These are phyloP conservation scores for Drosophila subobscura DNA, from an alignment of 1,140 invertebrate species.

Conservation along the genomic window DNA sequence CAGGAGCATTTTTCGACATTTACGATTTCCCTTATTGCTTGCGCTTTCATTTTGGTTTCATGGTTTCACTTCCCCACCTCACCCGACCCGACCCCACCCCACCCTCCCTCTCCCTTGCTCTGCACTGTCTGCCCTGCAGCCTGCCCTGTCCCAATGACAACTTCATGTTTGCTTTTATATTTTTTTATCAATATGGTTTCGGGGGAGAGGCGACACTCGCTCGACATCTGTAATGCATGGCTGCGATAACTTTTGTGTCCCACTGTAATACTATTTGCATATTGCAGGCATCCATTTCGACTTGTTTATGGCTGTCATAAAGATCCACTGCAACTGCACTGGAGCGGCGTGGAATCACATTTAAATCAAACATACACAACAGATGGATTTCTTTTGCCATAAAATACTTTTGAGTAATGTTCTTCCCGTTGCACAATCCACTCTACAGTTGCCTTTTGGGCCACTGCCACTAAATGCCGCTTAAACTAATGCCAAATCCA, in stretches of 20 bases:
- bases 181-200: slow-evolving; percentile 36
- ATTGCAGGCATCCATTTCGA: slow-evolving; percentile 1
- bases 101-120: background rate
- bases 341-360: too few relatives aligned
- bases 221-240: slow-evolving; percentile 39
- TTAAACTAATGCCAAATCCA: too few relatives aligned
- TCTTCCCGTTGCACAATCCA: too few relatives aligned
- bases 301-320: slow-evolving; percentile 8
- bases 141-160: slow-evolving; percentile 4
- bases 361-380: too few relatives aligned
- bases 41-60: slow-evolving; percentile 53
- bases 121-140: too few relatives aligned
- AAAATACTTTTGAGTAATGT: too few relatives aligned
- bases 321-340: background rate
- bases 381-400: too few relatives aligned
- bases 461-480: too few relatives aligned
- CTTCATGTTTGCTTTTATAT: slow-evolving; percentile 20
- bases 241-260: slow-evolving; percentile 24
- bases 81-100: too few relatives aligned
- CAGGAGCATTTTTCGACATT: slow-evolving; percentile 64
- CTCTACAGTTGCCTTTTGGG: too few relatives aligned
- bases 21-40: slow-evolving; percentile 71
- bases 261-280: slow-evolving; percentile 14
- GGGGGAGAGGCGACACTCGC: background rate
- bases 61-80: slow-evolving; percentile 27